phyloP scores from a whole-genome alignment of 1,140 invertebrate genomes.

The Diabrotica undecimpunctata region DNA sequence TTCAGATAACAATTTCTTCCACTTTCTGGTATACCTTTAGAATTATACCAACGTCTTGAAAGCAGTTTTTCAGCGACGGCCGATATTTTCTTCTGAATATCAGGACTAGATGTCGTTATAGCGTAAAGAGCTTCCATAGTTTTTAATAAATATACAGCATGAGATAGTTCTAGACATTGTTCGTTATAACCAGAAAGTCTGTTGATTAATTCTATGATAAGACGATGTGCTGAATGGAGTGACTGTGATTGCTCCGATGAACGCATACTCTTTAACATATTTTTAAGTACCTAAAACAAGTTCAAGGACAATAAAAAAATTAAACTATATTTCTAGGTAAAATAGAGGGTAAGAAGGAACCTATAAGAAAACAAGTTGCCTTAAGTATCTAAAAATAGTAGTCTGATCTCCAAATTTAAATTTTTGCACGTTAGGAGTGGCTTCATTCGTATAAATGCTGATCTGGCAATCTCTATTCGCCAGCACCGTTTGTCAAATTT shows the following conservation, averaged over 20 bases:
- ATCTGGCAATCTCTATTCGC: too few species aligned
- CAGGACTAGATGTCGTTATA: constrained; percentile 38
- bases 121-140: constrained; percentile 48
- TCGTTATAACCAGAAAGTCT: constrained; percentile 44
- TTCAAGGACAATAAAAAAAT: not conserved
- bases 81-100: constrained; percentile 46
- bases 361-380: too few species aligned
- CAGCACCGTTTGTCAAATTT: too few species aligned
- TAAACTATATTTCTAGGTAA: constrained; percentile 5
- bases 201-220: constrained; percentile 39
- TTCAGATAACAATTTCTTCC: constrained; percentile 51
- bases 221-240: constrained; percentile 40
- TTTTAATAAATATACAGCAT: constrained; percentile 50
- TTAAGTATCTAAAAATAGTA: too few species aligned
- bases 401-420: too few species aligned
- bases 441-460: too few species aligned
- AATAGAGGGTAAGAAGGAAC: too few species aligned
- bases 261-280: constrained; percentile 14
- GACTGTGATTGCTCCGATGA: constrained; percentile 29
- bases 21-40: constrained; percentile 51
- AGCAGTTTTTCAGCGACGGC: constrained; percentile 52
- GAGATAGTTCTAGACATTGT: constrained; percentile 50
- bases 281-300: constrained; percentile 25
- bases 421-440: too few species aligned
- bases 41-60: constrained; percentile 53